A percentile compares a stretch with the other conserved stretches of the same genome.
Conservation (phyloP, 2,113 vertebrate species). For the Oenanthe melanoleuca region DNA sequence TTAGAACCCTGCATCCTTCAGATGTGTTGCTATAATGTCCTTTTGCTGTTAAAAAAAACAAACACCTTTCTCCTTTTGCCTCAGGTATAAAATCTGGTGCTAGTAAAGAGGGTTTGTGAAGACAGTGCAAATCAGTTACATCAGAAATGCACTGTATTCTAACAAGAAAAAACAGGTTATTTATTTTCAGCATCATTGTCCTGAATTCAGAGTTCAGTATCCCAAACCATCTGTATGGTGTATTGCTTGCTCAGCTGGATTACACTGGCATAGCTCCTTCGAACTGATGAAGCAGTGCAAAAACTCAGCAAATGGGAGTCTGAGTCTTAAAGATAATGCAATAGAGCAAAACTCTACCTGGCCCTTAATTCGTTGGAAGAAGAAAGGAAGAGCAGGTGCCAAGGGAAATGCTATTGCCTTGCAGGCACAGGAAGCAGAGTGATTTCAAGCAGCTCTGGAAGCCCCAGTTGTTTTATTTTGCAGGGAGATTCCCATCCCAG, state of each 20-base stretch:
- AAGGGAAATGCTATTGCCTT: not conserved
- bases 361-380: not conserved
- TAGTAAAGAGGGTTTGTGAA: not conserved
- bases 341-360: not conserved
- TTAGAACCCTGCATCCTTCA: not conserved
- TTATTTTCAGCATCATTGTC: not conserved
- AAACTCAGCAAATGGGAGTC: not conserved
- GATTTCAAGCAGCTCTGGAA: slow-evolving; percentile 28
- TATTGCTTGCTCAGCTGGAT: not conserved
- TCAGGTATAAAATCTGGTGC: not conserved
- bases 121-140: not conserved
- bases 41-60: not conserved
- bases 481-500: slow-evolving; percentile 30
- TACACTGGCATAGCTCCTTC: not conserved
- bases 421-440: not conserved
- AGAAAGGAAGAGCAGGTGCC: not conserved
- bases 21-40: not conserved
- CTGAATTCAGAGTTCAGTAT: not conserved
- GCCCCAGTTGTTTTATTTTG: slow-evolving; percentile 1
- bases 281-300: not conserved
- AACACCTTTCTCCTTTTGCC: not conserved
- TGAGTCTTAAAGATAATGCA: not conserved
- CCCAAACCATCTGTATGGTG: not conserved
- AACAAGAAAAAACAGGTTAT: not conserved
- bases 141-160: not conserved